Percentiles rank a stretch among this genome's conserved stretches.
These are phyloP conservation scores for Dolichopus griseipennis DNA, from an alignment of 2,888 invertebrate species.

Conservation along the genomic window DNA sequence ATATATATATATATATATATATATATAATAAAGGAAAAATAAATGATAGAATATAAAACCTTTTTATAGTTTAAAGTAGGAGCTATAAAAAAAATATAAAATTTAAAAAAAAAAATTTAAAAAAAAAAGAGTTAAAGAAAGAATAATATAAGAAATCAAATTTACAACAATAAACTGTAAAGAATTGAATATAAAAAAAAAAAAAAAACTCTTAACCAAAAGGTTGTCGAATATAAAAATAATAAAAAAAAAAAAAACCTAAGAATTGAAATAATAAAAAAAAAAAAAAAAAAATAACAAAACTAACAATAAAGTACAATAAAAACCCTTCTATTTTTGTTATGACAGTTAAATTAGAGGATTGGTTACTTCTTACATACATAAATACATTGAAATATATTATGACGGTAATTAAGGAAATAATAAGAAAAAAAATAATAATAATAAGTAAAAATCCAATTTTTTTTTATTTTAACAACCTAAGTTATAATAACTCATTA, in stretches of 20 bases:
- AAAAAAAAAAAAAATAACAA: not conserved
- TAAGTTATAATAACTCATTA: too few species aligned
- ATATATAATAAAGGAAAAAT: not conserved
- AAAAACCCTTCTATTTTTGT: not conserved
- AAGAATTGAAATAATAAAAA: not conserved
- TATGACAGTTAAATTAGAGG: constrained; percentile 6
- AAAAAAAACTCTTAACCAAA: not conserved
- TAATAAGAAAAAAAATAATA: not conserved
- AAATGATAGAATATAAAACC: not conserved
- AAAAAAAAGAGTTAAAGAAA: not conserved
- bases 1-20: too few species aligned
- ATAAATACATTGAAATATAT: not conserved
- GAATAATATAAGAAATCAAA: not conserved
- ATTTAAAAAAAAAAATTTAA: not conserved
- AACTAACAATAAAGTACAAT: not conserved
- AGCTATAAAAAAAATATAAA: not conserved
- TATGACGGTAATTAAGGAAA: not conserved
- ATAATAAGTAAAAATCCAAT: not conserved
- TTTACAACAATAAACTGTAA: not conserved
- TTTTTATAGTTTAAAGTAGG: constrained; percentile 6
- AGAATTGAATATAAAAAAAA: not conserved
- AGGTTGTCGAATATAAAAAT: not conserved
- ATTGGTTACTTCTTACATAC: not conserved
- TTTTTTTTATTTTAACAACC: too few species aligned
- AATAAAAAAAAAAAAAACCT: not conserved